Percentiles rank a stretch among this genome's conserved stretches.
Conservation (phyloP, 92 coral and sea anemone species). For the Heteractis magnifica region DNA sequence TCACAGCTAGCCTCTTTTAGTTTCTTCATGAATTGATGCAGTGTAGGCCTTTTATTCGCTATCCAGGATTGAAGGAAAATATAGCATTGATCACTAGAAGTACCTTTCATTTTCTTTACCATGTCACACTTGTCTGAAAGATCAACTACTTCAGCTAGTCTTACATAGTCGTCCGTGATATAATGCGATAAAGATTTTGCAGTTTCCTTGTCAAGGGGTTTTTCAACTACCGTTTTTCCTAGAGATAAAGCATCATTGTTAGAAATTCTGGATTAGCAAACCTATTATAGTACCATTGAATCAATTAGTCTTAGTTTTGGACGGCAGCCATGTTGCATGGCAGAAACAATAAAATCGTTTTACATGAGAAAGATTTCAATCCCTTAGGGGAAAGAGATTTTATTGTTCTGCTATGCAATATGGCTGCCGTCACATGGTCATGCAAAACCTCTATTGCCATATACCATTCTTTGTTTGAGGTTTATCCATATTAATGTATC, state of each 20-base stretch:
- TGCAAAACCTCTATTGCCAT: no score
- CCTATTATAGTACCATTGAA: no score
- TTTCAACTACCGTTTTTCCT: constrained; percentile 12
- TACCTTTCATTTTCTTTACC: constrained; percentile 1
- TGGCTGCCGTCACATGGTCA: no score
- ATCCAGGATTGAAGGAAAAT: not conserved
- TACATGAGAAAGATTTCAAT: no score
- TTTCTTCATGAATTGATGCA: constrained; percentile 14
- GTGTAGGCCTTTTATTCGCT: not conserved
- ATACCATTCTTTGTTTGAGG: no score
- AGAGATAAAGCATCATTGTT: not conserved
- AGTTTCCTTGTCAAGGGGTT: not conserved
- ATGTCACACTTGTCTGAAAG: not conserved
- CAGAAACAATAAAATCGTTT: no score
- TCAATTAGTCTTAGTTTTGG: no score
- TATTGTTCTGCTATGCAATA: no score
- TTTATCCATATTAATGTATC: no score
- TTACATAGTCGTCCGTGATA: not conserved
- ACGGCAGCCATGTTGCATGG: no score
- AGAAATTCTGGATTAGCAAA: not conserved
- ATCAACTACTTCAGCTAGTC: not conserved
- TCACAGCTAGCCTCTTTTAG: not conserved
- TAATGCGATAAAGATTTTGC: not conserved
- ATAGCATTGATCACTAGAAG: not conserved
- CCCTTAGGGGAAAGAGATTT: no score